Conservation (phyloP, 2,888 invertebrate species). For the Temnothorax unifasciatus region DNA sequence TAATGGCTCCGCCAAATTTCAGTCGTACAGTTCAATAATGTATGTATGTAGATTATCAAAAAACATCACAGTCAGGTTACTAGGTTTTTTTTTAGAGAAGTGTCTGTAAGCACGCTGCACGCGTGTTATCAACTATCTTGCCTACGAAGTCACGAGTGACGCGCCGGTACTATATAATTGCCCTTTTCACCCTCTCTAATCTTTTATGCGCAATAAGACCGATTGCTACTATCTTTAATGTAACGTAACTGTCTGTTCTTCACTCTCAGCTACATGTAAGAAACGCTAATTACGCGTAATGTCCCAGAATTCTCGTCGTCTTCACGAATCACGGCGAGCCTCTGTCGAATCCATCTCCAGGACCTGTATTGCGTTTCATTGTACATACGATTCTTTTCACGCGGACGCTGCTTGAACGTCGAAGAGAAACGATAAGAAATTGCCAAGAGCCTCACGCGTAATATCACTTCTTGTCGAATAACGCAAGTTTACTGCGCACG, state of each 20-base stretch:
- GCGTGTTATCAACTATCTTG: slow-evolving; percentile 22
- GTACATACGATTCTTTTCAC: neutral
- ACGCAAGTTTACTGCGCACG: slow-evolving; percentile 93
- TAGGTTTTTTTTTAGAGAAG: slow-evolving; percentile 72
- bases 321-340: neutral
- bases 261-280: neutral
- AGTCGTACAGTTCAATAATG: slow-evolving; percentile 67
- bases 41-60: slow-evolving; percentile 80
- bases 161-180: slow-evolving; percentile 15
- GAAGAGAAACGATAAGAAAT: slow-evolving; percentile 52
- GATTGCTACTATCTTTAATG: slow-evolving; percentile 19
- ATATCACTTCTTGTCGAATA: slow-evolving; percentile 92
- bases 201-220: slow-evolving; percentile 39
- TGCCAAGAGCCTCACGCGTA: slow-evolving; percentile 59
- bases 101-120: slow-evolving; percentile 54
- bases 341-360: neutral
- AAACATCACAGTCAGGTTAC: slow-evolving; percentile 83
- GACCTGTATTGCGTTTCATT: slow-evolving; percentile 19
- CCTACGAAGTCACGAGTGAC: slow-evolving; percentile 22
- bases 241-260: slow-evolving; percentile 16
- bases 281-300: slow-evolving; percentile 17
- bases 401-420: slow-evolving; percentile 15
- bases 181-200: neutral
- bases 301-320: neutral
- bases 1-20: slow-evolving; percentile 66